Base-by-base conservation (phyloP, 2,888 invertebrate species). In the Orthosia gracilis region DNA sequence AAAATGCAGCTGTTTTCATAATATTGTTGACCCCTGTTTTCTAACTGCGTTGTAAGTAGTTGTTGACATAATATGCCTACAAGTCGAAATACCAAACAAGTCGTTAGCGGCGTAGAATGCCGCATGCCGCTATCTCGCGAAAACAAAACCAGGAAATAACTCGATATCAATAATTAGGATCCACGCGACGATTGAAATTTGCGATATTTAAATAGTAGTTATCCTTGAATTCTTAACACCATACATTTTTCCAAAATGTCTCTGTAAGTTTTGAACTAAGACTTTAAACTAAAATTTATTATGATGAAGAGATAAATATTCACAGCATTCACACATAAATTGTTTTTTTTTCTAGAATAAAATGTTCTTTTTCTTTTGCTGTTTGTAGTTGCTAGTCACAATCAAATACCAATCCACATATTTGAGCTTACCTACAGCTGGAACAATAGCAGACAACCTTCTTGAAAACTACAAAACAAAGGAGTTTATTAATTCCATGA, bases 61-160 rank as follows among this genome's bases (percentile, higher is more conserved):
- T 65, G 11, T 26, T 13, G 45, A 4, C 47, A 40, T 78, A 61
- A 45, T 49, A 52, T 55, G 23, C 45, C 15, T 50, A 57, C 15
- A 21, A 62, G 18, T 50, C 61, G n/a, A 26, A 47, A 23, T 40
- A 23, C 3, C 18, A 65, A 69, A 78, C 52, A 65, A 54, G 61
- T 70, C 54, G 40, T 49, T 15, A 54, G 11, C 49, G 55, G 50
- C 65, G 72, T 66, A 83, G 80, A 58, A 83, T 49, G 26, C 45
- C 18, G 49, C 26, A 83, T 49, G 26, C 45, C 18, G 49, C 26
- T 58, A 79, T 71, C 65, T 71, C 26, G 55, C 26, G 55, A 83
- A 79, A 84, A 83, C 58, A 72, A 72, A 57, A 72, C 50, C 15
- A 79, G 54, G 58, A 79, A 79, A 45, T 83, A 50, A 18, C 31